phyloP scores from a whole-genome alignment of 2,888 invertebrate genomes.

The Nephrotoma appendiculata region DNA sequence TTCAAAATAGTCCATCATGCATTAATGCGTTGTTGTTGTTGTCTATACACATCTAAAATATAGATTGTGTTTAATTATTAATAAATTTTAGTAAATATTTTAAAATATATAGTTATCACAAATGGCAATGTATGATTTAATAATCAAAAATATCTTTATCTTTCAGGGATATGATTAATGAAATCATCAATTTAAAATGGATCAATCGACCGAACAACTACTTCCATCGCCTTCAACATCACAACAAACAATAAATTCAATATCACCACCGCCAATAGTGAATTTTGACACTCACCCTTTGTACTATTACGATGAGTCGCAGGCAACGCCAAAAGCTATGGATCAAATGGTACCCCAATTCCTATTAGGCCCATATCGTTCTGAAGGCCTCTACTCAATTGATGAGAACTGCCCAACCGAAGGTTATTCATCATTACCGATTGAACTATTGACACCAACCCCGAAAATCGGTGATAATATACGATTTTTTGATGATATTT shows the following conservation, averaged over 20 bases:
- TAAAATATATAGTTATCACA: too few species aligned
- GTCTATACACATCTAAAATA: too few species aligned
- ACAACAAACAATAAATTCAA: background rate
- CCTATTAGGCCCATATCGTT: background rate
- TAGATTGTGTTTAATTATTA: too few species aligned
- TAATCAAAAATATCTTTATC: background rate
- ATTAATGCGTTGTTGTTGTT: too few species aligned
- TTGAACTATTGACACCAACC: background rate
- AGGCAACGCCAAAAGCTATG: background rate
- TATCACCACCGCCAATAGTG: background rate
- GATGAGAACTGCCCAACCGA: background rate
- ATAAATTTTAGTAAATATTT: too few species aligned
- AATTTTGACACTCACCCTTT: slow-evolving; percentile 1
- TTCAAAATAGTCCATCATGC: too few species aligned
- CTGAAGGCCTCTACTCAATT: background rate
- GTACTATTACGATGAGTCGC: background rate
- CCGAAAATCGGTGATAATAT: background rate
- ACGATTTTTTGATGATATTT: background rate
- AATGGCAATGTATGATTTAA: too few species aligned
- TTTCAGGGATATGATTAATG: background rate
- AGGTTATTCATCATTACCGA: slow-evolving; percentile 1
- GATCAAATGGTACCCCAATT: background rate
- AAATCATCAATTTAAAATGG: slow-evolving; percentile 6
- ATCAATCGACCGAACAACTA: slow-evolving; percentile 11
- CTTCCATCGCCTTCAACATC: slow-evolving; percentile 11